These are phyloP conservation scores for Aplocera efformata DNA, from an alignment of 2,888 invertebrate species.

Conservation along the genomic window DNA sequence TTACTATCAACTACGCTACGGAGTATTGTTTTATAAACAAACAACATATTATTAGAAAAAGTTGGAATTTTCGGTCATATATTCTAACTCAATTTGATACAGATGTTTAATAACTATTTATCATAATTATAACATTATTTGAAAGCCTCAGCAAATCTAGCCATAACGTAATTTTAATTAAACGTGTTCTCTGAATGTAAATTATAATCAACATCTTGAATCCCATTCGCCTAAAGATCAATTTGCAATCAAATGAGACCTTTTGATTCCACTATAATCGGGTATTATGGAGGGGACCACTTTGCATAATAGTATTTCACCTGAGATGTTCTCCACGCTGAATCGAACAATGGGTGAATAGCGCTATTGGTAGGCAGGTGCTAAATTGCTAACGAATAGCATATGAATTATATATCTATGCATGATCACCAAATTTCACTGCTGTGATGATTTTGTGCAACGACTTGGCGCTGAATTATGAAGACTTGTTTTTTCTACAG, in stretches of 20 bases:
- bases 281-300: slow-evolving; percentile 26
- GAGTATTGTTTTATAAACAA: too few species aligned
- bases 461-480: too few species aligned
- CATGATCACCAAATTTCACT: too few species aligned
- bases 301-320: slow-evolving; percentile 31
- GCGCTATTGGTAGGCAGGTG: not conserved
- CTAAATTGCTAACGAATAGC: not conserved
- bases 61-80: too few species aligned
- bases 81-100: too few species aligned
- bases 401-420: not conserved
- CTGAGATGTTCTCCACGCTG: slow-evolving; percentile 27
- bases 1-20: too few species aligned
- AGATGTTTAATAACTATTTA: too few species aligned
- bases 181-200: not conserved
- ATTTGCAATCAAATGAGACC: slow-evolving; percentile 33
- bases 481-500: too few species aligned
- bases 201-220: slow-evolving; percentile 14
- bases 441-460: too few species aligned
- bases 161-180: not conserved
- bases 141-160: not conserved
- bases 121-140: too few species aligned
- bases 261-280: slow-evolving; percentile 22
- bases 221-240: slow-evolving; percentile 18
- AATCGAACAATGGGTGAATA: slow-evolving; percentile 26
- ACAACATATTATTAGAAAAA: too few species aligned